Base-by-base conservation (phyloP, 2,113 vertebrate genomes). In the Orthonyx spaldingii region DNA sequence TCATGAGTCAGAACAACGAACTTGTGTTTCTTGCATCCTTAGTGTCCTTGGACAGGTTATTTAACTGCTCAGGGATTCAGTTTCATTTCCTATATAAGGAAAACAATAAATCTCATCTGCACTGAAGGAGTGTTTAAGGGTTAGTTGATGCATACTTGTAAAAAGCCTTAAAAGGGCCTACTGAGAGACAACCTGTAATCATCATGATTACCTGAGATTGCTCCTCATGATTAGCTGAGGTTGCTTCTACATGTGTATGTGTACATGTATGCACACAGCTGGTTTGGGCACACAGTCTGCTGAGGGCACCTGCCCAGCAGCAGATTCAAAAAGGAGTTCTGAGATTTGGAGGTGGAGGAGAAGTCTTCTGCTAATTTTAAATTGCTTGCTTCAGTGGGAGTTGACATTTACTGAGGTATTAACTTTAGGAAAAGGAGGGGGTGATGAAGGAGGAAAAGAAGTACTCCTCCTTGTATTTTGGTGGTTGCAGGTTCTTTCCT, bases 151-250 rank as follows among this genome's bases (percentile, higher is more conserved):
- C 37, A 52, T 84, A 35, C 64, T 84, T 86, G 55, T 96, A 81
- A 95, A 90, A 91, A 81, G 55, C 60, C 88, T 96, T 95, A 75
- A 84, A 93, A 93, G 85, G 52, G 7, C 55, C 32, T 41, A 7
- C 50, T 46, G 94, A 76, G 74, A 81, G 52, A 66, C 14, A 47
- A 56, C 41, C 28, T 66, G 61, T 76, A 63, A 93, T 96, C 68
- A 66, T 86, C 68, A 22, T 35, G 44, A 70, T 83, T 84, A 90
- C 44, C 28, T 66, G 71, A 80, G 50, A 57, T 60, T 87, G 72
- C 33, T 71, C 64, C 72, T 86, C 60, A 19, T 37, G 33, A 59
- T 78, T 78, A 81, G 16, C 30, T 69, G 81, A 79, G 44, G 23
- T 55, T 83, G 66, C n/a, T 69, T 50, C 71, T 69, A 3, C 37